Evolutionary conservation across 2,113 vertebrate genomes (phyloP).

Genomic region (Leiothrix lutea): DNA sequence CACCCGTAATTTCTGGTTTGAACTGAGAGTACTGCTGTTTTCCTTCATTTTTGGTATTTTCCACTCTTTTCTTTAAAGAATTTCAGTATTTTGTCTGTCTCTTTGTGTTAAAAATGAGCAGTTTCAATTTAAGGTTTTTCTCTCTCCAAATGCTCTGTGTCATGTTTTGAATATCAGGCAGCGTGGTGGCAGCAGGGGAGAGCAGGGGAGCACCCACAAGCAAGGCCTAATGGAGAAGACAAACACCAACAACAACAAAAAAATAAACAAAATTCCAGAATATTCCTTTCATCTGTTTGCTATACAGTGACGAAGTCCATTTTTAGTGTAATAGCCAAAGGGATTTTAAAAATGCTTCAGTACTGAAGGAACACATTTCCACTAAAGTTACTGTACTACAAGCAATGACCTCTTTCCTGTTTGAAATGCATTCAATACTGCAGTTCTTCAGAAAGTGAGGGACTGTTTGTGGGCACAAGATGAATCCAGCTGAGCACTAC

Average conservation of each 20-base stretch:
- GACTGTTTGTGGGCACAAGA: not conserved
- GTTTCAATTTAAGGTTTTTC: not conserved
- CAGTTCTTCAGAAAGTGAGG: not conserved
- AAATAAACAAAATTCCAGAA: not conserved
- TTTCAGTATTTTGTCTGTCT: not conserved
- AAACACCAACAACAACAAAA: not conserved
- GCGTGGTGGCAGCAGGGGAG: not conserved
- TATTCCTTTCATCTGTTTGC: not conserved
- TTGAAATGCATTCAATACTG: not conserved
- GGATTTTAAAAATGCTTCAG: not conserved
- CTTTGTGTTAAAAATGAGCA: not conserved
- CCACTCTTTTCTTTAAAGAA: not conserved
- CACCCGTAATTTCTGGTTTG: not conserved
- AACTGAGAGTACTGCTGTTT: not conserved
- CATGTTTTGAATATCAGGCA: not conserved
- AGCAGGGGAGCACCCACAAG: not conserved
- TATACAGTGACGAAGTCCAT: not conserved
- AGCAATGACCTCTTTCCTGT: not conserved
- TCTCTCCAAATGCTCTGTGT: not conserved
- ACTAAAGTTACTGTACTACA: not conserved
- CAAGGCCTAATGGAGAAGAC: not conserved
- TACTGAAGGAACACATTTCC: not conserved
- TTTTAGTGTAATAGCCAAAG: not conserved
- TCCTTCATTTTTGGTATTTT: not conserved
- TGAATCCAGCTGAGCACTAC: not conserved